Evolutionary conservation across 2,113 vertebrate species (phyloP).

Genomic region (Chaetura pelagica): DNA sequence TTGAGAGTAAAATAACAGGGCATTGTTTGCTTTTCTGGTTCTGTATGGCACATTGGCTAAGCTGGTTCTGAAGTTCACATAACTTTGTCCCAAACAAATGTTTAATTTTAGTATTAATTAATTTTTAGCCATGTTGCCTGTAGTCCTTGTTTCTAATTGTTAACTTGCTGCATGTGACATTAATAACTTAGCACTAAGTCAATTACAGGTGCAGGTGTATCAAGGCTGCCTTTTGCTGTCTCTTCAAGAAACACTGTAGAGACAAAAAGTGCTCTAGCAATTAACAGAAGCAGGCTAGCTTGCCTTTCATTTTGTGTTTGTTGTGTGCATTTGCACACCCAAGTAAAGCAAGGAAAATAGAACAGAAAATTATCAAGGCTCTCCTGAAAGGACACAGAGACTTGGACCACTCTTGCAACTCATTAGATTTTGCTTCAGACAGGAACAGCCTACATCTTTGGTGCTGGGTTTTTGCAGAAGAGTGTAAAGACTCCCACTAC

Average conservation of each 20-base stretch:
- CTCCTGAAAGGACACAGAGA: background rate
- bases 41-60: background rate
- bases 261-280: background rate
- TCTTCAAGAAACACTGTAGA: background rate
- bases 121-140: background rate
- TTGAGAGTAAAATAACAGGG: background rate
- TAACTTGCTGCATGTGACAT: background rate
- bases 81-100: background rate
- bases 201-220: background rate
- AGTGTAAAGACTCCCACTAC: background rate
- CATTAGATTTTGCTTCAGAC: background rate
- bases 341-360: background rate
- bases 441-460: background rate
- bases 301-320: too few relatives aligned
- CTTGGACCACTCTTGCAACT: background rate
- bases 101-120: background rate
- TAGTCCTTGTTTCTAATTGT: background rate
- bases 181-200: background rate
- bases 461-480: background rate
- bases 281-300: background rate
- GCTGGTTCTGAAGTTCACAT: rapidly evolving
- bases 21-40: conserved; percentile 11
- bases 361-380: background rate
- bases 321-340: background rate
- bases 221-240: background rate